Evolutionary conservation across 2,797 vertebrate species (phyloP).

Genomic region (Manis crassicaudata): DNA sequence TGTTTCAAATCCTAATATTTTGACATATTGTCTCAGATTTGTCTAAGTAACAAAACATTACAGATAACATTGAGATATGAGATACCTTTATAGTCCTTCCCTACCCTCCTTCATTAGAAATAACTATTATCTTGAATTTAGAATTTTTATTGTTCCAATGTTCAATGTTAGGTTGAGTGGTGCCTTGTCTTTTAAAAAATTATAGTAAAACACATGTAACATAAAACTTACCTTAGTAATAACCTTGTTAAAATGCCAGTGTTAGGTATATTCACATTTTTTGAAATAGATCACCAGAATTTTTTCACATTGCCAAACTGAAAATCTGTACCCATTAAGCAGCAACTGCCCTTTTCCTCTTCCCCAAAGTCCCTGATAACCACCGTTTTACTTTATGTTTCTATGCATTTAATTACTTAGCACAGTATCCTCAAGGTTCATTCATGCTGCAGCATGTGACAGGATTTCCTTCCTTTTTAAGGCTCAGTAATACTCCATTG

Average conservation of each 20-base stretch:
- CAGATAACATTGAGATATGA: not conserved
- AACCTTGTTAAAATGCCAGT: not conserved
- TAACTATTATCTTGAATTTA: not conserved
- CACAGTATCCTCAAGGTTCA: not conserved
- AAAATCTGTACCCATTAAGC: not conserved
- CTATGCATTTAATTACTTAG: not conserved
- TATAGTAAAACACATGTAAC: not conserved
- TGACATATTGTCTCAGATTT: not conserved
- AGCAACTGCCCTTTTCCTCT: not conserved
- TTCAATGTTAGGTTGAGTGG: not conserved
- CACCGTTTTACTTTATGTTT: not conserved
- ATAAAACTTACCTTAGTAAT: not conserved
- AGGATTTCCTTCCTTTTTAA: not conserved
- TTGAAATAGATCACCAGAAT: not conserved
- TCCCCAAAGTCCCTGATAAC: not conserved
- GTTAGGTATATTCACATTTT: not conserved
- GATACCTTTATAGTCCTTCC: conserved; percentile 1
- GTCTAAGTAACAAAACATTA: not conserved
- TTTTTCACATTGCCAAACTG: not conserved
- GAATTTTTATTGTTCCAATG: not conserved
- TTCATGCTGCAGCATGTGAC: not conserved
- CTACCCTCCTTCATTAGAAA: not conserved
- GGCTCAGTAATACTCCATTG: not conserved
- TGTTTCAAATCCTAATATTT: not conserved
- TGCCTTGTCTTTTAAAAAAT: not conserved